Base-by-base conservation (phyloP, 1,140 invertebrate species). In the Cryptotermes secundus region DNA sequence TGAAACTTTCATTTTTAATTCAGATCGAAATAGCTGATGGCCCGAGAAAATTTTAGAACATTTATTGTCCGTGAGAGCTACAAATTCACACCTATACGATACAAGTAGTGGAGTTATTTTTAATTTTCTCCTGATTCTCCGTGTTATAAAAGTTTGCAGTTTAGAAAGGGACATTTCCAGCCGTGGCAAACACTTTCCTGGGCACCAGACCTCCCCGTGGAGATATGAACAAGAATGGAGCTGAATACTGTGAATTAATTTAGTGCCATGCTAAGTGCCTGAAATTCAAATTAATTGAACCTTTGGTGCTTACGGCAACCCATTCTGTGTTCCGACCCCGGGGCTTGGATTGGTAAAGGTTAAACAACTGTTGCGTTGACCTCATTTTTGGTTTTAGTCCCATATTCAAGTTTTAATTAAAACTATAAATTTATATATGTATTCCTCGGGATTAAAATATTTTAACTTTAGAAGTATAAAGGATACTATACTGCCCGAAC, bases 241-340 rank as follows among this genome's bases (percentile, higher is more conserved):
- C n/a, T 9, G 59, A 72, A 9, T n/a, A 26, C 59, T 72, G 59
- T n/a, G 31, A 72, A 72, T 72, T 72, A 72, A 72, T 72, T 72
- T 72, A 72, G 59, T 72, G n/a, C 26, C 2, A 26, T n/a, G 59
- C 59, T 72, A 72, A 72, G 59, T n/a, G 59, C 59, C 59, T 72
- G 59, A 72, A 72, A 72, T 72, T 72, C 59, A 72, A 72, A 31
- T 72, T 72, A 72, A 72, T 72, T 6, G 59, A 72, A 72, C 59
- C n/a, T 31, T n/a, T n/a, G 26, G 4, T 72, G 59, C n/a, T 16
- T 10, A 3, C 59, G 26, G 4, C 26, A 2, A 31, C 59, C 9
- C 16, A 59, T 16, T 19, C 53, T 22, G 3, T 16, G 6, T 7
- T 16, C 19, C 53, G 53, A 26, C 59, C 14, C 45, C 45, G 3